phyloP scores from a whole-genome alignment of 2,113 vertebrate species.

The Periophthalmodon schlosseri region DNA sequence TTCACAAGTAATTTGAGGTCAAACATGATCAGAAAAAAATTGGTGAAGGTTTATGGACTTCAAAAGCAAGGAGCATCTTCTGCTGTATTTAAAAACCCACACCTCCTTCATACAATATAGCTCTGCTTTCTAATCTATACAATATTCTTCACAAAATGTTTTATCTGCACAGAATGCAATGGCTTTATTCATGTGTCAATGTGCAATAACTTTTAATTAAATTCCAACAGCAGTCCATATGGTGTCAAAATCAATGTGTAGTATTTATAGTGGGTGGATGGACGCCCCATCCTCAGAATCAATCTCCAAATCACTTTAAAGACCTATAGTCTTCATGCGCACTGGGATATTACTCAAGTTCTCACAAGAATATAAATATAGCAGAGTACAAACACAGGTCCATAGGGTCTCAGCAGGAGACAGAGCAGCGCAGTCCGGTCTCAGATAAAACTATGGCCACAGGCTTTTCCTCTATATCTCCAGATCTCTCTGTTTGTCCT shows the following conservation, averaged over 20 bases:
- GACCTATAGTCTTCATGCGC: not conserved
- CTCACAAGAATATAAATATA: slow-evolving; percentile 9
- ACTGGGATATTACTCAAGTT: not conserved
- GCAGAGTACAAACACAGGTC: slow-evolving; percentile 2
- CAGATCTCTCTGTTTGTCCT: slow-evolving; percentile 17
- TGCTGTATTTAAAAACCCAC: too few species aligned
- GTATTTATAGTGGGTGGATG: not conserved
- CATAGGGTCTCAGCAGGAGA: slow-evolving; percentile 16
- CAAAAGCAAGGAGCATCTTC: too few species aligned
- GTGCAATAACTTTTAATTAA: not conserved
- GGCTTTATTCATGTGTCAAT: not conserved
- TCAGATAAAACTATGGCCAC: slow-evolving; percentile 46
- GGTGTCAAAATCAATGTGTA: not conserved
- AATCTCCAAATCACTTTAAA: not conserved
- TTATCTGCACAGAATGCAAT: not conserved
- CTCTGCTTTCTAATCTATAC: not conserved
- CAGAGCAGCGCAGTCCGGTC: slow-evolving; percentile 14
- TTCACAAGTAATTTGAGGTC: too few species aligned
- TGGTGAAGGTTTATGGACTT: too few species aligned
- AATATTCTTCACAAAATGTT: not conserved
- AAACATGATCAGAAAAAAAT: too few species aligned
- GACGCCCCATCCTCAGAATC: not conserved
- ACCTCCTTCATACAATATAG: too few species aligned
- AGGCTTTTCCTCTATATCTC: slow-evolving; percentile 36
- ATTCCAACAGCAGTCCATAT: not conserved